These are phyloP conservation scores for Zoanthus solanderi DNA, from an alignment of 92 coral and sea anemone species.

Conservation along the genomic window DNA sequence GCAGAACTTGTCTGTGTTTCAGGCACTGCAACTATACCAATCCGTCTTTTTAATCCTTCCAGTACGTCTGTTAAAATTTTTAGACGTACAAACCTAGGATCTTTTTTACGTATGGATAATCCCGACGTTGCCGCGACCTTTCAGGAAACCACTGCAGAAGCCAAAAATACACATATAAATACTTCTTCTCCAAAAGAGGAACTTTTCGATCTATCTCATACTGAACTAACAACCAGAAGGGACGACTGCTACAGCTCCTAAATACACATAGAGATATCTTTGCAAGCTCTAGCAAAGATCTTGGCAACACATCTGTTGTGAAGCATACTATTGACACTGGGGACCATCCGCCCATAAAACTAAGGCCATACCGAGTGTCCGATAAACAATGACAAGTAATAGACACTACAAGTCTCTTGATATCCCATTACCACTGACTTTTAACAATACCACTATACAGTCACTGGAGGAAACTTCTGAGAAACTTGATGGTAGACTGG, in stretches of 20 bases:
- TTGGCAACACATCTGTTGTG: slow-evolving; percentile 50
- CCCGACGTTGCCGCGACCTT: not conserved
- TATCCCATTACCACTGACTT: not conserved
- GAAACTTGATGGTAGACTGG: slow-evolving; percentile 11
- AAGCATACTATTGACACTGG: slow-evolving; percentile 58
- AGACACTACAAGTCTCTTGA: slow-evolving; percentile 14
- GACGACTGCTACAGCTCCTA: slow-evolving; percentile 29
- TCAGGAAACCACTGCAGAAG: not conserved
- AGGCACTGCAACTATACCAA: slow-evolving; percentile 42
- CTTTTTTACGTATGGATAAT: not conserved
- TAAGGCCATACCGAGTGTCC: slow-evolving; percentile 59
- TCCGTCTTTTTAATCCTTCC: slow-evolving; percentile 43
- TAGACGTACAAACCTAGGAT: not conserved
- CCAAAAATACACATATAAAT: not conserved
- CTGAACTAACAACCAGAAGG: slow-evolving; percentile 36
- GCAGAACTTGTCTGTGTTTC: slow-evolving; percentile 36
- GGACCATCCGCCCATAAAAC: slow-evolving; percentile 51
- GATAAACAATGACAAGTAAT: slow-evolving; percentile 37
- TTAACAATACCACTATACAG: slow-evolving; percentile 19
- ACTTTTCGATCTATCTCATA: slow-evolving; percentile 21
- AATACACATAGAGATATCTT: slow-evolving; percentile 47
- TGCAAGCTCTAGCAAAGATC: slow-evolving; percentile 44
- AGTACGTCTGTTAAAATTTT: not conserved
- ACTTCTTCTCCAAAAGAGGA: not conserved
- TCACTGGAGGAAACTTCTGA: not conserved